Evolutionary conservation across 1,140 invertebrate genomes (phyloP).

Genomic region (Oryctes rhinoceros): DNA sequence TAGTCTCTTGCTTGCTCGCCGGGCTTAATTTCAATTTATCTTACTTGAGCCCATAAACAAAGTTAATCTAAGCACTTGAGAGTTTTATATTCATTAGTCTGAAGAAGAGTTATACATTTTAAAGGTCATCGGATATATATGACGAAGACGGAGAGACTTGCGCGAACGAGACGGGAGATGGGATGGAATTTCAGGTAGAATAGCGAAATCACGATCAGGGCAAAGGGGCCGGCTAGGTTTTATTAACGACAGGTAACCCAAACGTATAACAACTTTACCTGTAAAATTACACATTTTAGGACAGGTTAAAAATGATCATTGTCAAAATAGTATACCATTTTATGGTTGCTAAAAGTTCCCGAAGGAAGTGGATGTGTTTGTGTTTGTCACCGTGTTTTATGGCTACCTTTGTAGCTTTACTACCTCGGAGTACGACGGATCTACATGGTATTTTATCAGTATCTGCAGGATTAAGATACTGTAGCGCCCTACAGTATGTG

Average conservation of each 20-base stretch:
- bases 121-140: not conserved
- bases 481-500: too few relatives aligned
- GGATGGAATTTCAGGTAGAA: conserved; percentile 19
- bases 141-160: not conserved
- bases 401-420: not conserved
- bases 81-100: conserved; percentile 26
- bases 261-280: conserved; percentile 21
- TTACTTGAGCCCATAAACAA: conserved; percentile 13
- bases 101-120: conserved; percentile 6
- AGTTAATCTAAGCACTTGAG: conserved; percentile 29
- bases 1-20: not conserved
- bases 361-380: not conserved
- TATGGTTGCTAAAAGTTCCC: conserved; percentile 27
- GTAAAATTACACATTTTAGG: conserved; percentile 23
- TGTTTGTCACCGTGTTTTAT: not conserved
- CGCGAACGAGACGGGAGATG: not conserved
- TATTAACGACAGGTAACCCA: conserved; percentile 8
- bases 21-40: conserved; percentile 28
- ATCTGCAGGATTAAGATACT: too few relatives aligned
- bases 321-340: conserved; percentile 24
- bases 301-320: conserved; percentile 3
- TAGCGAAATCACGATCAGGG: not conserved
- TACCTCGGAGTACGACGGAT: too few relatives aligned
- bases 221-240: not conserved
- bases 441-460: too few relatives aligned